These are phyloP conservation scores for Orchesellides sinensis DNA, from an alignment of 2,888 invertebrate species.

Conservation along the genomic window DNA sequence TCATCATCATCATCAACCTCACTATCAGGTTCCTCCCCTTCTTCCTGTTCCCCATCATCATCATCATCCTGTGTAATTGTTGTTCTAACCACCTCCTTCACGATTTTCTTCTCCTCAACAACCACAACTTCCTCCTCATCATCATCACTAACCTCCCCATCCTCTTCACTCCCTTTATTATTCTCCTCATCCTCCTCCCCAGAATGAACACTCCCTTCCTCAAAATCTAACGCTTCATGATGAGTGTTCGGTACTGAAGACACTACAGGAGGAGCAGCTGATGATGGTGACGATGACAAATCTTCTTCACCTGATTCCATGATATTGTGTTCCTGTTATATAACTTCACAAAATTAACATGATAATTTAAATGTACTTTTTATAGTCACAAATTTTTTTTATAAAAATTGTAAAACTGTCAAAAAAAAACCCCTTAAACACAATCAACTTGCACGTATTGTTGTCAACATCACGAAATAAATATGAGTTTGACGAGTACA, in stretches of 20 bases:
- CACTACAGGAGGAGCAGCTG: no score
- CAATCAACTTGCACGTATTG: no score
- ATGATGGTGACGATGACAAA: no score
- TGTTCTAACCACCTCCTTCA: constrained; percentile 79
- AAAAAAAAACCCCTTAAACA: no score
- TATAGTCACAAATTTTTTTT: no score
- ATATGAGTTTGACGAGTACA: no score
- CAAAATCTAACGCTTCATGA: neutral
- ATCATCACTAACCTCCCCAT: neutral
- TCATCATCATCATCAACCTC: no score
- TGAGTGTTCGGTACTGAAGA: neutral
- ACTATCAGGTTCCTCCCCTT: constrained; percentile 77
- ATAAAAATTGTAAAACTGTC: no score
- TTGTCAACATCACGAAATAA: no score
- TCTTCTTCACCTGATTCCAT: neutral
- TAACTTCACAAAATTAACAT: no score
- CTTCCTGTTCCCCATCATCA: constrained; percentile 34
- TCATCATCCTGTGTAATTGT: constrained; percentile 47
- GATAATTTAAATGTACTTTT: no score
- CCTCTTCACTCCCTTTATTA: neutral
- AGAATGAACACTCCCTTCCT: neutral
- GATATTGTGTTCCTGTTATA: no score
- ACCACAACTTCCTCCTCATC: neutral
- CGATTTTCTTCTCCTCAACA: constrained; percentile 78
- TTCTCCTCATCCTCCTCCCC: neutral